Evolutionary conservation across 2,797 vertebrate genomes (phyloP), one percentile per base, ranked within the genome.

Genomic region (Myotis myotis): DNA sequence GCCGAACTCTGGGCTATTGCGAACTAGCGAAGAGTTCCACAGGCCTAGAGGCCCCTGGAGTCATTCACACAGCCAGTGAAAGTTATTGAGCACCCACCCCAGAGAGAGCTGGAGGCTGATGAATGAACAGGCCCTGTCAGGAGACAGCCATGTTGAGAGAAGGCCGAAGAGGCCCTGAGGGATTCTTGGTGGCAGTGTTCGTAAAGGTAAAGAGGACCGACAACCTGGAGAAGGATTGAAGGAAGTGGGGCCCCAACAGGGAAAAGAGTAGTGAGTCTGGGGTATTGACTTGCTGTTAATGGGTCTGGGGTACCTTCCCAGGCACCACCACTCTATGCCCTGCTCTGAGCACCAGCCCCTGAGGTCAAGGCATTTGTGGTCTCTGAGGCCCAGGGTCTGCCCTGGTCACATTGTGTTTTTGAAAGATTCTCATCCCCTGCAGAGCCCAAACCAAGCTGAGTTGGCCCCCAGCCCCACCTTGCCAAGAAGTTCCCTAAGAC

Each of bases 351-450:
- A 8, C 81, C 66, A 82, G 75, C 79, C 72, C 91, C 72, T 36
- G 13, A 25, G 89, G 75, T 89, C 89, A 79, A 57, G 57, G 70
- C n/a, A 60, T 91, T 55, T 81, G 66, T 89, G 55, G 75, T 64
- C 81, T 87, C 28, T 44, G 74, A 93, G 91, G 89, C 82, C 17
- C 41, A 22, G 70, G 44, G 30, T 17, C 85, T 84, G 79, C 76
- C 76, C 57, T 89, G 7, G 17, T 49, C 23, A 82, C 88, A 41
- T 64, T 89, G 76, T 87, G 55, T 78, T 83, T 92, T 87, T 79
- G 41, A 94, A 68, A 92, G 88, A 47, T 38, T 38, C 33, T 96
- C 33, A 60, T 49, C 55, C n/a, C 92, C 93, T 36, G 15, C 88
- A 89, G 85, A 94, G 86, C 72, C 57, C 33, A 6, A 28, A 51